These are phyloP conservation scores for Nautilus pompilius DNA, from an alignment of 1,140 invertebrate species.

Conservation along the genomic window DNA sequence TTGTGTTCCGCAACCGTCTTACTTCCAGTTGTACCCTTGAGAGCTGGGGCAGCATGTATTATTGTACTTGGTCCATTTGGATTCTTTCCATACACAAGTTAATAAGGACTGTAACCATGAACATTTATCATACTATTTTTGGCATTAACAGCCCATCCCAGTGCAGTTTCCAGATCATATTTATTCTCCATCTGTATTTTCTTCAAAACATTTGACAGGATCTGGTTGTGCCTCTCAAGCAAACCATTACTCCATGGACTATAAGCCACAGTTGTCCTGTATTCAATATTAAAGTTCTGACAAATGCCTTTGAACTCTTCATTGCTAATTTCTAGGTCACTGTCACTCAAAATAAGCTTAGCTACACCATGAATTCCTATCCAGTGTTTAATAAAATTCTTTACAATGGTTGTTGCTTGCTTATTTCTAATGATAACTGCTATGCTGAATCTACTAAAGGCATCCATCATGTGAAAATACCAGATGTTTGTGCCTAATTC, in stretches of 20 bases:
- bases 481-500: conserved; percentile 10
- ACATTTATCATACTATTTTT: conserved; percentile 3
- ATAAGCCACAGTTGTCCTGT: conserved; percentile 18
- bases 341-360: conserved; percentile 7
- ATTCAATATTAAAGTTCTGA: conserved; percentile 22
- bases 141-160: too few relatives aligned
- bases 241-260: conserved; percentile 21
- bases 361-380: conserved; percentile 10
- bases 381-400: conserved; percentile 12
- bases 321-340: conserved; percentile 14
- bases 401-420: conserved; percentile 7
- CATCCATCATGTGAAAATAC: conserved; percentile 16
- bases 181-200: conserved; percentile 14
- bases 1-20: conserved; percentile 7
- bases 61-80: conserved; percentile 13
- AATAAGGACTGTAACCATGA: conserved; percentile 9
- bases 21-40: conserved; percentile 12
- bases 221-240: conserved; percentile 18
- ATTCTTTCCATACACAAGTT: conserved; percentile 13
- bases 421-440: conserved; percentile 11
- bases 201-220: conserved; percentile 12
- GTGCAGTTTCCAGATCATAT: conserved; percentile 2
- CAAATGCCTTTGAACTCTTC: conserved; percentile 10
- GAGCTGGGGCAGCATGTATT: conserved; percentile 10
- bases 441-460: conserved; percentile 16